These are phyloP conservation scores for Pandion haliaetus DNA, from an alignment of 2,113 vertebrate genomes.

Conservation along the genomic window DNA sequence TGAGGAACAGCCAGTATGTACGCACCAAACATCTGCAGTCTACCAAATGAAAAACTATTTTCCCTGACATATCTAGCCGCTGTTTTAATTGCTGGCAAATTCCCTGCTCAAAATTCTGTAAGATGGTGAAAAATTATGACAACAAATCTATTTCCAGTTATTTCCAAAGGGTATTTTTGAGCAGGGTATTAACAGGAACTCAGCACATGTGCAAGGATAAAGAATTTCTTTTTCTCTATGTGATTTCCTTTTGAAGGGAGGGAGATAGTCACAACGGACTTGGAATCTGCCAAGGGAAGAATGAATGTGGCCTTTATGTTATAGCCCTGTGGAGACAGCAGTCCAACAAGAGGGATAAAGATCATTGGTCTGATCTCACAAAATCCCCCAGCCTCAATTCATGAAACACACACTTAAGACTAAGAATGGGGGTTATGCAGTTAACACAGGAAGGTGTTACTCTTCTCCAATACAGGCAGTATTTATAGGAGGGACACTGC, in stretches of 20 bases:
- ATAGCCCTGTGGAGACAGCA: not conserved
- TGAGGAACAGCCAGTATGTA: not conserved
- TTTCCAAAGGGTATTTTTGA: not conserved
- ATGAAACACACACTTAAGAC: not conserved
- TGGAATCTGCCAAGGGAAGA: not conserved
- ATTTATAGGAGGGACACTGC: not conserved
- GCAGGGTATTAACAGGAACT: not conserved
- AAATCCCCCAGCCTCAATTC: not conserved
- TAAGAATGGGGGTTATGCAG: not conserved
- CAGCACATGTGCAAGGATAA: not conserved
- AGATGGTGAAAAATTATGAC: not conserved
- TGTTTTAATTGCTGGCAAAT: not conserved
- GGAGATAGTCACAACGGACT: not conserved
- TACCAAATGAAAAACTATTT: not conserved
- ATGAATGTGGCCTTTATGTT: not conserved
- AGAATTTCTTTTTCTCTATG: not conserved
- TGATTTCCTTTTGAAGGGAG: not conserved
- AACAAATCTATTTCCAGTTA: not conserved
- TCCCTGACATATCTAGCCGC: not conserved
- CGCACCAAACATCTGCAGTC: not conserved
- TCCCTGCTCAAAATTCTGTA: not conserved
- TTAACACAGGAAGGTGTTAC: not conserved
- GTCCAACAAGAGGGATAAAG: not conserved
- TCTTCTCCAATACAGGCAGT: not conserved
- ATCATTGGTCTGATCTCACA: not conserved